Evolutionary conservation across 2,888 invertebrate species (phyloP).

Genomic region (Calephelis perditalis): DNA sequence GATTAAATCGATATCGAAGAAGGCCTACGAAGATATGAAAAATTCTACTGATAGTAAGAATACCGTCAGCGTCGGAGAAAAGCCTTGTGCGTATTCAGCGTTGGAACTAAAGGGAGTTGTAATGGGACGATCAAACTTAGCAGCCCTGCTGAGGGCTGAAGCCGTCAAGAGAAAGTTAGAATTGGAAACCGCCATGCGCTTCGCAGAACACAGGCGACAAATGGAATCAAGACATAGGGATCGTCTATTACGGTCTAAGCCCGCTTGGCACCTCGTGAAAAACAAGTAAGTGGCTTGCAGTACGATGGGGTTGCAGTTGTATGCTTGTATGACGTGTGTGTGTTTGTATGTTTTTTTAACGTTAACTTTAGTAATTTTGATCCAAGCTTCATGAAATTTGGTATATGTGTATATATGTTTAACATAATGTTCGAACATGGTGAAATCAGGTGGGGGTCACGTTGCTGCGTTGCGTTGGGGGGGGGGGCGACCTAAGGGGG

Average conservation of each 20-base stretch:
- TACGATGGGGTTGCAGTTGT: no score
- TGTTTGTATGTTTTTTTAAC: no score
- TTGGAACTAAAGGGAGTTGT: conserved; percentile 58
- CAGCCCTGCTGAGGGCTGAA: conserved; percentile 81
- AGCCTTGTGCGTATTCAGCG: conserved; percentile 64
- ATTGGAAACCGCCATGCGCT: conserved; percentile 75
- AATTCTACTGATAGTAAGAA: conserved; percentile 46
- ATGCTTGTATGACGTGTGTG: no score
- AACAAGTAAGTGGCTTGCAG: conserved; percentile 62
- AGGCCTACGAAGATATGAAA: conserved; percentile 57
- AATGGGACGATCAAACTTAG: conserved; percentile 78
- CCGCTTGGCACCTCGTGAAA: conserved; percentile 84
- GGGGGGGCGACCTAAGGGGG: no score
- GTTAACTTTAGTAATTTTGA: no score
- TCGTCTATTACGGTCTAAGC: conserved; percentile 78
- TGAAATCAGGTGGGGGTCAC: no score
- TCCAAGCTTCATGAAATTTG: no score
- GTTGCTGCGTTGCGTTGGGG: no score
- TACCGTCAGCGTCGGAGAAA: conserved; percentile 41
- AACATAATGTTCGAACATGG: no score
- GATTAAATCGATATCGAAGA: conserved; percentile 61
- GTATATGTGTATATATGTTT: no score
- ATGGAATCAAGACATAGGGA: conserved; percentile 79
- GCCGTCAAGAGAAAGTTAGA: conserved; percentile 80
- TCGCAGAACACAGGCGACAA: conserved; percentile 79